These are phyloP conservation scores for Tubulanus polymorphus DNA, from an alignment of 2,888 invertebrate species.

Conservation along the genomic window DNA sequence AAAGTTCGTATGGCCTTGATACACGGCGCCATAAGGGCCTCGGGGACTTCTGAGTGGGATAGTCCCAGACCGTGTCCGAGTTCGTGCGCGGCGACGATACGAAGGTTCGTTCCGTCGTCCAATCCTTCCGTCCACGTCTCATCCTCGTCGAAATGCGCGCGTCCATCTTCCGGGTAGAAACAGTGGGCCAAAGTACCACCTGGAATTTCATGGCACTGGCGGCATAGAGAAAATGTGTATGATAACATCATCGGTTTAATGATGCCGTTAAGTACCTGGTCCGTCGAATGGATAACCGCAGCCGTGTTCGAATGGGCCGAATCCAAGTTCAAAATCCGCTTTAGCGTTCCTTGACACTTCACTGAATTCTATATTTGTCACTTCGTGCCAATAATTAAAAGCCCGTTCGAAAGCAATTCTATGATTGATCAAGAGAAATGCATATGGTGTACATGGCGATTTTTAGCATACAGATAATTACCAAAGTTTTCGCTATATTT, in stretches of 20 bases:
- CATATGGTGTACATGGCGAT: too few species aligned
- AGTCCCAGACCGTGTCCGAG: slow-evolving; percentile 51
- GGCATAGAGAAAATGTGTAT: background rate
- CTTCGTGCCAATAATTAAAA: slow-evolving; percentile 41
- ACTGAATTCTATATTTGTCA: slow-evolving; percentile 31
- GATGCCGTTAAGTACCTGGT: slow-evolving; percentile 25
- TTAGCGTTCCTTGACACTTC: slow-evolving; percentile 31
- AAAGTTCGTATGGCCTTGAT: slow-evolving; percentile 40
- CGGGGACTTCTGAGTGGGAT: slow-evolving; percentile 39
- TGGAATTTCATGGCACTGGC: too few species aligned
- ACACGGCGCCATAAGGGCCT: slow-evolving; percentile 50
- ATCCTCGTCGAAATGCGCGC: slow-evolving; percentile 50
- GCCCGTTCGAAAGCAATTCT: slow-evolving; percentile 31
- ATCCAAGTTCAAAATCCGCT: slow-evolving; percentile 38
- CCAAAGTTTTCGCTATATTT: too few species aligned
- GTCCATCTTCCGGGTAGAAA: slow-evolving; percentile 47
- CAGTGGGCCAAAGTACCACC: slow-evolving; percentile 48
- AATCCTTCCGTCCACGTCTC: slow-evolving; percentile 44
- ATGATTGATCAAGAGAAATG: too few species aligned
- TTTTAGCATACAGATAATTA: too few species aligned
- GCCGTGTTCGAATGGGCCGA: slow-evolving; percentile 39
- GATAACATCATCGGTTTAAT: background rate
- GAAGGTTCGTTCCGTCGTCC: slow-evolving; percentile 36
- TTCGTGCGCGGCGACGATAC: slow-evolving; percentile 50
- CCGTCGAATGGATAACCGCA: slow-evolving; percentile 44